Conservation (phyloP, 2,113 vertebrate genomes). For the Psittacara wagleri region DNA sequence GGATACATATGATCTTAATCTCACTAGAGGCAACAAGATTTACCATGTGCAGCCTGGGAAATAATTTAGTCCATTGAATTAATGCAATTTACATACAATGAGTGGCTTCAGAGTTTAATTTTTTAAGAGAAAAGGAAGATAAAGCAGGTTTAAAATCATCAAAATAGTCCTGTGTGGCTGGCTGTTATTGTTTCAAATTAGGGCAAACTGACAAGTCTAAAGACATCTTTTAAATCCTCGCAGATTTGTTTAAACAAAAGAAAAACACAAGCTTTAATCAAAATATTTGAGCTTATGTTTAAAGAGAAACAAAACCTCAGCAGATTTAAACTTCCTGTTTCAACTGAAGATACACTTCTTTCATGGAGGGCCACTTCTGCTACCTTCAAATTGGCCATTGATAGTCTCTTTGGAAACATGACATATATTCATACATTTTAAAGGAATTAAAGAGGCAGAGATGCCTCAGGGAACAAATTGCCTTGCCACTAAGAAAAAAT, state of each 20-base stretch:
- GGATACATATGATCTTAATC: background rate
- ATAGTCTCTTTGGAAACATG: background rate
- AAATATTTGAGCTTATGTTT: background rate
- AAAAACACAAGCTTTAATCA: background rate
- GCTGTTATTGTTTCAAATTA: background rate
- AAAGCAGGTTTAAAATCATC: background rate
- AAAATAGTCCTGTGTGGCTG: background rate
- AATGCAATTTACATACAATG: background rate
- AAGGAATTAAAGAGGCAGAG: background rate
- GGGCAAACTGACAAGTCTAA: background rate
- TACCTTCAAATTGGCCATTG: background rate
- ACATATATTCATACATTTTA: background rate
- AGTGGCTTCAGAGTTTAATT: background rate
- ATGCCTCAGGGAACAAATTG: background rate
- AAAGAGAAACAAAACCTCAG: background rate
- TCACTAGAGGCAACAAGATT: background rate
- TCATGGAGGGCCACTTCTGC: background rate
- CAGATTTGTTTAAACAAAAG: background rate
- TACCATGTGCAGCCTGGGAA: background rate
- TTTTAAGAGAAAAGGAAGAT: background rate
- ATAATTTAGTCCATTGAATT: conserved; percentile 13
- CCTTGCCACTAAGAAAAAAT: background rate
- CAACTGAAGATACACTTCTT: background rate
- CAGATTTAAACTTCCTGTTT: background rate
- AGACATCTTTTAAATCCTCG: background rate